Evolutionary conservation across 2,888 invertebrate species (phyloP).

Genomic region (Platynereis dumerilii): DNA sequence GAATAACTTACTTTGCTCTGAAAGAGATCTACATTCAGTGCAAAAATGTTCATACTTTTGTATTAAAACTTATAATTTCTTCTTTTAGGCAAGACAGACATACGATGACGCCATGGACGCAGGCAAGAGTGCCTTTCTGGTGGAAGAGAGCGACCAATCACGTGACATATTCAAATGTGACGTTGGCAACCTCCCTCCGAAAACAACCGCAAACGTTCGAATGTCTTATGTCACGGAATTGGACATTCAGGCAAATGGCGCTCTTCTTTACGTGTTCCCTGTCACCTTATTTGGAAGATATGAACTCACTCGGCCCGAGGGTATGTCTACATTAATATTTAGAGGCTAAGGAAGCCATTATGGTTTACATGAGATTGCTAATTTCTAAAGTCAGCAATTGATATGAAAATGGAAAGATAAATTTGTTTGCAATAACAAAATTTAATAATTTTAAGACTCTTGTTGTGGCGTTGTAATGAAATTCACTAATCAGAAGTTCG

Average conservation of each 20-base stretch:
- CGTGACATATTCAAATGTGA: conserved; percentile 43
- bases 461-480: too few relatives aligned
- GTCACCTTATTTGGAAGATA: not conserved
- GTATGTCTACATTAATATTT: too few relatives aligned
- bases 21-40: too few relatives aligned
- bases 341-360: too few relatives aligned
- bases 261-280: conserved; percentile 2
- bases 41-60: too few relatives aligned
- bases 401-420: too few relatives aligned
- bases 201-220: conserved; percentile 36
- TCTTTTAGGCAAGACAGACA: conserved; percentile 41
- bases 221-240: conserved; percentile 44
- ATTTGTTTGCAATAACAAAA: too few relatives aligned
- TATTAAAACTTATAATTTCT: not conserved
- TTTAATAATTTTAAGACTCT: too few relatives aligned
- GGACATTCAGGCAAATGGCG: conserved; percentile 36
- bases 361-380: too few relatives aligned
- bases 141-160: conserved; percentile 40
- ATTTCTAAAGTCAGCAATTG: too few relatives aligned
- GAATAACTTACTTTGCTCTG: not conserved
- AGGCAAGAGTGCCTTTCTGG: conserved; percentile 42
- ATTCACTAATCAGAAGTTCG: too few relatives aligned
- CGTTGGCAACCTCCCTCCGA: conserved; percentile 45
- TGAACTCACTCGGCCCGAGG: not conserved
- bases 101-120: conserved; percentile 41